A percentile compares a stretch with the other conserved stretches of the same genome.
phyloP scores from a whole-genome alignment of 2,113 vertebrate species.

The Ciconia stormi region DNA sequence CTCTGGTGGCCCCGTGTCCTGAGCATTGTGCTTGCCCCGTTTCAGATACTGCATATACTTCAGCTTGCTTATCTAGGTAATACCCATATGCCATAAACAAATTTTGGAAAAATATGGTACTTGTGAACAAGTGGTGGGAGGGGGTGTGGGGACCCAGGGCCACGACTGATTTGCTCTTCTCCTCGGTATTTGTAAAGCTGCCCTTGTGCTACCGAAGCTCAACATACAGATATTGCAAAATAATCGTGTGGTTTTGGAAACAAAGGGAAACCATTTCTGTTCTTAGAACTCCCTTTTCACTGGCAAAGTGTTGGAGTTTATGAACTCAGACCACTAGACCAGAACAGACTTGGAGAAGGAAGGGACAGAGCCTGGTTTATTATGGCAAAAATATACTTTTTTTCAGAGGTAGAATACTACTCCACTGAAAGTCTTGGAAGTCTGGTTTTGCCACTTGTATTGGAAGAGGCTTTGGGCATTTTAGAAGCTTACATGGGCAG shows the following conservation, averaged over 20 bases:
- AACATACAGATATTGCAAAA: not conserved
- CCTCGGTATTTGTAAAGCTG: rapidly evolving
- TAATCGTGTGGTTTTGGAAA: not conserved
- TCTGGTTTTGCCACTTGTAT: not conserved
- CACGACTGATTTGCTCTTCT: not conserved
- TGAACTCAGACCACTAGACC: not conserved
- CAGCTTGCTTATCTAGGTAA: not conserved
- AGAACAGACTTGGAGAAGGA: not conserved
- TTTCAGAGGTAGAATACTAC: not conserved
- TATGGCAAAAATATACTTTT: not conserved
- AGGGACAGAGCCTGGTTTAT: not conserved
- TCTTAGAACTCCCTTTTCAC: not conserved
- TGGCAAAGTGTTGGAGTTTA: not conserved
- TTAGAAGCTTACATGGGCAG: rapidly evolving
- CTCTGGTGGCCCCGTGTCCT: no score
- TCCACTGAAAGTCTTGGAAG: not conserved
- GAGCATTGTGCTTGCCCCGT: no score
- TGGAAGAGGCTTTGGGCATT: not conserved
- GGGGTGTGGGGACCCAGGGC: not conserved
- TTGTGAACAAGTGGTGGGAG: no score
- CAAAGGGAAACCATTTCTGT: not conserved
- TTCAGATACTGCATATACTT: not conserved
- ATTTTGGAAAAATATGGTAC: not conserved
- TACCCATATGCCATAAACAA: rapidly evolving
- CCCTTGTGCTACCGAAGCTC: not conserved